Conservation (phyloP, 1,140 invertebrate species). For the Colletes latitarsis region DNA sequence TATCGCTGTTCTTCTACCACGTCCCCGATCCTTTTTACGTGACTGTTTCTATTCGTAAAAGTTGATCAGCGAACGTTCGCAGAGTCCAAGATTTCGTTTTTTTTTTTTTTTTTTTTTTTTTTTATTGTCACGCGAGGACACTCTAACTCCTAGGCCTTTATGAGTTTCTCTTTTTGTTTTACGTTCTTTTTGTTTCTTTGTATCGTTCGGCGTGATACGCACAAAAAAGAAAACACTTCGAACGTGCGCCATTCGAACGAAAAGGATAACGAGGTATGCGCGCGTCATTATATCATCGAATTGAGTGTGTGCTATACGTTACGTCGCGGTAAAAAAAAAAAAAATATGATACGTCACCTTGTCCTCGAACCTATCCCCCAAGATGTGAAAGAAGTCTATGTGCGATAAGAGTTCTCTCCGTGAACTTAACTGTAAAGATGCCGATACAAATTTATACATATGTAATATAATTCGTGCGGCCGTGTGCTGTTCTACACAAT, state of each 20-base stretch:
- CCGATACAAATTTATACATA: conserved; percentile 78
- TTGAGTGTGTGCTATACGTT: conserved; percentile 34
- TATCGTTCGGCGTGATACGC: conserved; percentile 27
- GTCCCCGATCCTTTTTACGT: not conserved
- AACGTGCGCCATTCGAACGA: not conserved
- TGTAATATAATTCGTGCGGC: conserved; percentile 78
- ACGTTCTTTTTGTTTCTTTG: not conserved
- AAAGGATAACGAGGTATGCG: not conserved
- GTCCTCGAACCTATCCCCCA: not conserved
- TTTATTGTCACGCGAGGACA: conserved; percentile 27
- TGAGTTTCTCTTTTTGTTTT: not conserved
- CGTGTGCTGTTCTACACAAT: conserved; percentile 71
- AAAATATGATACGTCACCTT: conserved; percentile 5
- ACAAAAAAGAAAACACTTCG: not conserved
- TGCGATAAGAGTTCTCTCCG: conserved; percentile 71
- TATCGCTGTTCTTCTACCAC: conserved; percentile 11
- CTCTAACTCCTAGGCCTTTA: not conserved
- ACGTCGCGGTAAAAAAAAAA: conserved; percentile 19
- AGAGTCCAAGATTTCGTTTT: conserved; percentile 9
- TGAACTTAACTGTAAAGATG: conserved; percentile 73
- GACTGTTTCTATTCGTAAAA: not conserved
- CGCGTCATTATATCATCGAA: conserved; percentile 22
- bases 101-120: conserved; percentile 20
- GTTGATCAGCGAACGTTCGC: not conserved
- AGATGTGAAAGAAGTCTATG: conserved; percentile 59